These are phyloP conservation scores for Poeciliopsis prolifica DNA, from an alignment of 2,113 vertebrate species.

Conservation along the genomic window DNA sequence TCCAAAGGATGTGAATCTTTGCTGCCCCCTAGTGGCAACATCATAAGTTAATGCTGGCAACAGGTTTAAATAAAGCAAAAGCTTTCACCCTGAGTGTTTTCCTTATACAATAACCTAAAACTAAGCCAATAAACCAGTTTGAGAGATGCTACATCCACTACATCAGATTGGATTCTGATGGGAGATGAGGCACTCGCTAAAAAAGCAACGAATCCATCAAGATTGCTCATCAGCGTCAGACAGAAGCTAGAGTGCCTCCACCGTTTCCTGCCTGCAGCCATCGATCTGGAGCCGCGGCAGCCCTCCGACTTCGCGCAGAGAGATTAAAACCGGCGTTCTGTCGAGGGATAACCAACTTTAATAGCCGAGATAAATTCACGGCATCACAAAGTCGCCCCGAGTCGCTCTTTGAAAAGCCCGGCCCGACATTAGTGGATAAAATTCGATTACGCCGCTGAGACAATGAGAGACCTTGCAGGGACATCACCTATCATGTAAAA, in stretches of 20 bases:
- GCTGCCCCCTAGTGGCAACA: constrained; percentile 22
- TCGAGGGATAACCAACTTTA: constrained; percentile 13
- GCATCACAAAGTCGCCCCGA: constrained; percentile 27
- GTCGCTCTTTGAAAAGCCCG: constrained; percentile 15
- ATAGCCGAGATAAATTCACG: constrained; percentile 35
- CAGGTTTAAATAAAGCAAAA: background rate
- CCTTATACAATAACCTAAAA: background rate
- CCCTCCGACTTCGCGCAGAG: constrained; percentile 8
- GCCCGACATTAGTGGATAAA: background rate
- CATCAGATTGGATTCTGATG: background rate
- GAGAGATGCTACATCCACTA: background rate
- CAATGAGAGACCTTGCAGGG: constrained; percentile 15
- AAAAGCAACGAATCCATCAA: constrained; percentile 4
- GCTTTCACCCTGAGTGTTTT: background rate
- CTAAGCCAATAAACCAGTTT: background rate
- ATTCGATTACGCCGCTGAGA: constrained; percentile 29
- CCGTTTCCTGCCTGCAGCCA: constrained; percentile 24
- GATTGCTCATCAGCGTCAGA: constrained; percentile 23
- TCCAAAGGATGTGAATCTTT: background rate
- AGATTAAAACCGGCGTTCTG: constrained; percentile 25
- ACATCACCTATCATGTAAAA: constrained; percentile 7
- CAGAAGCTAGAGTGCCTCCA: constrained; percentile 2
- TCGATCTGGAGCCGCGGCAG: constrained; percentile 9
- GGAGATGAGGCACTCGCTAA: background rate
- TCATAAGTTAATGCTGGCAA: background rate